A percentile compares a stretch with the other conserved stretches of the same genome.
Conservation (phyloP, 35 echinoderm and acorn worm species). For the Ophioderma brevispina region DNA sequence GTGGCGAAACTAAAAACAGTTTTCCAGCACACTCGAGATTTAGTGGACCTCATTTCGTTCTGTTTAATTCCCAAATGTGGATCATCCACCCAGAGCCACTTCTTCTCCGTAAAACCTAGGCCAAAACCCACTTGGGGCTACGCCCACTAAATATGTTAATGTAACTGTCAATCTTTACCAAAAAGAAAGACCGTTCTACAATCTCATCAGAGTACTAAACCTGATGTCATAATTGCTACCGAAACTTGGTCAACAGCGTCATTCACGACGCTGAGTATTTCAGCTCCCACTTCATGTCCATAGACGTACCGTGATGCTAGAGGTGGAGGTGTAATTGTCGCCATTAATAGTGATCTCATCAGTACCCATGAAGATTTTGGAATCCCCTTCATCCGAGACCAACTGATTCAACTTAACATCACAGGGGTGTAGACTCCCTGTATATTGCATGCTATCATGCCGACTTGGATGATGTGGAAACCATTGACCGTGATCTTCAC, state of each 20-base stretch:
- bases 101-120: too few relatives aligned
- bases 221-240: not conserved
- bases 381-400: not conserved
- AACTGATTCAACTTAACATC: not conserved
- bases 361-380: not conserved
- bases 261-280: not conserved
- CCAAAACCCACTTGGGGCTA: not conserved
- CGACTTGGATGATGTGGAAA: too few relatives aligned
- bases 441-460: not conserved
- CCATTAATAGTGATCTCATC: not conserved
- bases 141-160: not conserved
- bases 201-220: not conserved
- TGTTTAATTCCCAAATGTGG: too few relatives aligned
- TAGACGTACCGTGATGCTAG: not conserved
- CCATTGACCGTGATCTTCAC: not conserved
- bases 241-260: not conserved
- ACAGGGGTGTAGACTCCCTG: not conserved
- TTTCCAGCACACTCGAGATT: too few relatives aligned
- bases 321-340: not conserved
- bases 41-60: too few relatives aligned
- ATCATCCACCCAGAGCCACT: too few relatives aligned
- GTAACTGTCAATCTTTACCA: not conserved
- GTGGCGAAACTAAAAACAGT: too few relatives aligned
- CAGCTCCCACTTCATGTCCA: not conserved
- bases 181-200: not conserved